Evolutionary conservation across 1,140 invertebrate genomes (phyloP), one percentile per base, ranked within the genome.

Genomic region (Cyclina sinensis): DNA sequence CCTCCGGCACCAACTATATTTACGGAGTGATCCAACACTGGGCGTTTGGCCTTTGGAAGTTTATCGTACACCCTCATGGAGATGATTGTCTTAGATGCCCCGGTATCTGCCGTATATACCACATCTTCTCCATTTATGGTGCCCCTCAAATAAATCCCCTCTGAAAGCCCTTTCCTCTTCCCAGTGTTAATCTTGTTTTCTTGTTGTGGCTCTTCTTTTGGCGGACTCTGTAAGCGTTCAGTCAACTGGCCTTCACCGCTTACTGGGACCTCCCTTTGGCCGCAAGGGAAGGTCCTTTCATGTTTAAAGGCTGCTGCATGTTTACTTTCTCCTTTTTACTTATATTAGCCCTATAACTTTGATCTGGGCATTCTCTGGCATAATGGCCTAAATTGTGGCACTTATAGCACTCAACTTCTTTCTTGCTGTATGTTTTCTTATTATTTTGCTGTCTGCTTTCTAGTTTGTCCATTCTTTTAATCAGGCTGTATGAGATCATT

Each of bases 221-320:
- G 46, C 46, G 46, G 46, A 48, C 46, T 48, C 46, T 48, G 46
- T 48, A 48, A 48, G 46, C 46, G 46, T 48, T 48, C 46, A 48
- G 46, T 48, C 46, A 48, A 18, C 46, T 48, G 46, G 46, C 46
- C 46, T 18, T 48, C 46, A 48, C 46, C n/a, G n/a, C n/a, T n/a
- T n/a, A n/a, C n/a, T n/a, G n/a, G n/a, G n/a, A n/a, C n/a, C 14
- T 57, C 68, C 39, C 83, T 74, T 57, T 74, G 83, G 83, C 83
- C 68, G 16, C 68, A 57, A 85, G 65, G 27, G 83, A 4, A 39
- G 83, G 83, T 85, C 83, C 83, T 18, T 51, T 35, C 14, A 5
- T n/a, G 83, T 85, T 85, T 85, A 85, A 85, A 85, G 39, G n/a
- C 18, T 43, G 14, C 48, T 57, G 1, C 4, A 7, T 14, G 3